These are phyloP conservation scores for Elysia crispata DNA, from an alignment of 2,888 invertebrate species.

Conservation along the genomic window DNA sequence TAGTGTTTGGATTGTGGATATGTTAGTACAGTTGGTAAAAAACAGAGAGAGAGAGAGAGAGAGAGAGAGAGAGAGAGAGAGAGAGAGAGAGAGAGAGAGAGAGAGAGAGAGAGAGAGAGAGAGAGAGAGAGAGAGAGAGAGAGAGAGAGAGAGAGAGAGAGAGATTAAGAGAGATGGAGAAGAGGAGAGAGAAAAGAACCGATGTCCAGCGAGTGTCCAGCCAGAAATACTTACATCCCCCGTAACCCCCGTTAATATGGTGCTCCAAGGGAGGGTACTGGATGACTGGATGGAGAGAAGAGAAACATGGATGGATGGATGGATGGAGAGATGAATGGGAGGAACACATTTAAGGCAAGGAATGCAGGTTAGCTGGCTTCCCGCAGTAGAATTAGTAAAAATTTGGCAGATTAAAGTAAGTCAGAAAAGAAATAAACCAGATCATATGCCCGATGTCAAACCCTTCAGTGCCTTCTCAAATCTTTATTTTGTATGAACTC, in stretches of 20 bases:
- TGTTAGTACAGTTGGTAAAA: not conserved
- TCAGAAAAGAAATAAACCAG: too few relatives aligned
- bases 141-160: constrained; percentile 5
- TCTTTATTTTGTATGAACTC: too few relatives aligned
- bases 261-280: constrained; percentile 74
- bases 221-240: constrained; percentile 79
- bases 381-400: not conserved
- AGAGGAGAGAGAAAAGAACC: too few relatives aligned
- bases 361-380: too few relatives aligned
- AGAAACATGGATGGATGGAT: constrained; percentile 32
- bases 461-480: too few relatives aligned
- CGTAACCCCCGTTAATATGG: constrained; percentile 76
- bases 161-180: not conserved
- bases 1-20: too few relatives aligned
- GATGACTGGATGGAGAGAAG: constrained; percentile 66
- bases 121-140: constrained; percentile 5
- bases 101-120: too few relatives aligned
- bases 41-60: not conserved
- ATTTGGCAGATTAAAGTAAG: too few relatives aligned
- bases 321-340: constrained; percentile 17
- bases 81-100: too few relatives aligned
- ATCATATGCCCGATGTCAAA: too few relatives aligned
- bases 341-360: not conserved
- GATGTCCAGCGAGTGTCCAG: too few relatives aligned
- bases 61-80: not conserved